Percentiles rank a stretch among this genome's conserved stretches.
Conservation (phyloP, 2,113 vertebrate species). For the Siniperca knerii region DNA sequence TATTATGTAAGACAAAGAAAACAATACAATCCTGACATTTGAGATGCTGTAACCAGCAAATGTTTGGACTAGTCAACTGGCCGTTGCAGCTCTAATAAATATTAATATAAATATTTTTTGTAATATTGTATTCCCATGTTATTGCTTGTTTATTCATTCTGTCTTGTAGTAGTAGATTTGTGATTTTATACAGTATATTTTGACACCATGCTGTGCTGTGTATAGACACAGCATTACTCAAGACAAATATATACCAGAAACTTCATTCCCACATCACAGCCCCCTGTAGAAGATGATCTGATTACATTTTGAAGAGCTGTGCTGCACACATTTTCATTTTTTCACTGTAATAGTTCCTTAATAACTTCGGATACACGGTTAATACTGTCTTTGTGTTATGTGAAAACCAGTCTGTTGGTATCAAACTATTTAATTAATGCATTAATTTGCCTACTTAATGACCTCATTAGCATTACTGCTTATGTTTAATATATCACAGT, state of each 20-base stretch:
- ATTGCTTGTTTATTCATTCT: too few relatives aligned
- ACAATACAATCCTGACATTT: background rate
- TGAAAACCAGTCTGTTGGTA: constrained; percentile 27
- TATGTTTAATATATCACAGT: constrained; percentile 60
- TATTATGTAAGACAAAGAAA: background rate
- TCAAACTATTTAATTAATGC: constrained; percentile 58
- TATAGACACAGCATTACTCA: background rate
- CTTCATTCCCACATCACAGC: background rate
- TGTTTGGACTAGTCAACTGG: background rate
- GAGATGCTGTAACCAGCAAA: background rate
- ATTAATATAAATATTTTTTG: background rate
- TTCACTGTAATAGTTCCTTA: background rate
- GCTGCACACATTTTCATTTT: background rate
- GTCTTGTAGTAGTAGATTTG: too few relatives aligned
- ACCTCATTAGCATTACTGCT: constrained; percentile 61
- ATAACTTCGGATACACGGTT: background rate
- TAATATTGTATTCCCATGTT: background rate
- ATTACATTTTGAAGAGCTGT: background rate
- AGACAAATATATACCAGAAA: background rate
- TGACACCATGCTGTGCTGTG: background rate
- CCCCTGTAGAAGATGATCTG: background rate
- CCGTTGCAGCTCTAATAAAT: background rate
- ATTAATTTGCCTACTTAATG: constrained; percentile 65
- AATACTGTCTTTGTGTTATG: background rate
- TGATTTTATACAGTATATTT: background rate